A percentile compares a stretch with the other conserved stretches of the same genome.
Conservation (phyloP, 2,888 invertebrate genomes). For the Epicampocera succincta region DNA sequence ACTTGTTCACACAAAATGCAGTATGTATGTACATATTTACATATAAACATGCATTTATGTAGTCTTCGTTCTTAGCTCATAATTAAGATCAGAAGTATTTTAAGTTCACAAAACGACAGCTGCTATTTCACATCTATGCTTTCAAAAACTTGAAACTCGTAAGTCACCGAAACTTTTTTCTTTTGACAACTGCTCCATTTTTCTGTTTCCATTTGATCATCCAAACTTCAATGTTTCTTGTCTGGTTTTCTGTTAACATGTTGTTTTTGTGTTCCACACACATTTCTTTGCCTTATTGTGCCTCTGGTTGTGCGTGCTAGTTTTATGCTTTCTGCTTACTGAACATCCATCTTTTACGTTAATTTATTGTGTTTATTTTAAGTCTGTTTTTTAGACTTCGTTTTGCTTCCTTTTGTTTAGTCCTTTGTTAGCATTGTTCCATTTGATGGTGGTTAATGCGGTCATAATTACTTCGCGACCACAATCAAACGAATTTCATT, state of each 20-base stretch:
- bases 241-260: slow-evolving; percentile 6
- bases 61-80: slow-evolving; percentile 15
- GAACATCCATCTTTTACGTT: slow-evolving; percentile 23
- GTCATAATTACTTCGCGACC: too few relatives aligned
- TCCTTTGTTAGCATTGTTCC: not conserved
- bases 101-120: slow-evolving; percentile 39
- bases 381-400: not conserved
- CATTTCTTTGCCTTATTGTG: slow-evolving; percentile 10
- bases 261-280: slow-evolving; percentile 23
- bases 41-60: not conserved
- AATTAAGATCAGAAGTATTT: slow-evolving; percentile 39
- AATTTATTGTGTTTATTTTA: slow-evolving; percentile 9
- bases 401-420: not conserved
- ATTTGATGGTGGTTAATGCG: not conserved
- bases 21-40: too few relatives aligned
- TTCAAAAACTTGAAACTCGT: not conserved
- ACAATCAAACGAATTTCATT: too few relatives aligned
- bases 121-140: slow-evolving; percentile 36
- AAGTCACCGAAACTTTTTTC: slow-evolving; percentile 16
- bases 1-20: not conserved
- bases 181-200: slow-evolving; percentile 51
- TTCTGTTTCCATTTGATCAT: slow-evolving; percentile 7
- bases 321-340: slow-evolving; percentile 23
- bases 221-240: not conserved
- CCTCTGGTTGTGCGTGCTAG: slow-evolving; percentile 36